Evolutionary conservation across 2,797 vertebrate species (phyloP).

Genomic region (Sebastes umbrosus): DNA sequence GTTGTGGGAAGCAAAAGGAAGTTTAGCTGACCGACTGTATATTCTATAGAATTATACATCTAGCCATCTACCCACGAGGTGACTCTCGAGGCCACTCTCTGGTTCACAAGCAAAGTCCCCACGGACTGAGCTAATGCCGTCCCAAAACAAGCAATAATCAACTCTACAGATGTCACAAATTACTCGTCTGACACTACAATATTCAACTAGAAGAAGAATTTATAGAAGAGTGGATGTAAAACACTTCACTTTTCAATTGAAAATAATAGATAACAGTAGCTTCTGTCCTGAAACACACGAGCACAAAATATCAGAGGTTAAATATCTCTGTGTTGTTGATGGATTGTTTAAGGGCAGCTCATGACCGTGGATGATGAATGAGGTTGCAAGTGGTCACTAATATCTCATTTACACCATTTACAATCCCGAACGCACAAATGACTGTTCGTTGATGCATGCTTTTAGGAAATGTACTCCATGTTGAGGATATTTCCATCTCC

Average conservation of each 20-base stretch:
- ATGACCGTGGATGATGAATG: background rate
- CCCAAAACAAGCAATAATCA: background rate
- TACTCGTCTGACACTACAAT: background rate
- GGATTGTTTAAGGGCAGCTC: background rate
- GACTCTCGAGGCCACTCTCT: too few species aligned
- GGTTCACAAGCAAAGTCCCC: rapidly evolving
- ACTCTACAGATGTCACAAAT: background rate
- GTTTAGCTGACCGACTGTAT: background rate
- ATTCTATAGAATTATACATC: background rate
- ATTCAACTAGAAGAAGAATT: background rate
- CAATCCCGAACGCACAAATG: rapidly evolving
- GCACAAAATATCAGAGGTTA: background rate
- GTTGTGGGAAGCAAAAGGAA: background rate
- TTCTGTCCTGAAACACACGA: background rate
- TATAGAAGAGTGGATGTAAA: background rate
- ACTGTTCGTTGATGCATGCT: background rate
- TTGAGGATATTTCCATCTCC: background rate
- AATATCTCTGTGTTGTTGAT: background rate
- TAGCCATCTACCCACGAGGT: background rate
- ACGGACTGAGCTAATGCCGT: background rate
- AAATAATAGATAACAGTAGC: background rate
- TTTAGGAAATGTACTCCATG: background rate
- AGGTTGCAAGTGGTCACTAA: background rate
- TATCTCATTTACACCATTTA: background rate
- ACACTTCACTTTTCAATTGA: background rate